Percentiles rank a stretch among this genome's conserved stretches.
Conservation (phyloP, 2,113 vertebrate genomes). For the Rhagologus leucostigma region DNA sequence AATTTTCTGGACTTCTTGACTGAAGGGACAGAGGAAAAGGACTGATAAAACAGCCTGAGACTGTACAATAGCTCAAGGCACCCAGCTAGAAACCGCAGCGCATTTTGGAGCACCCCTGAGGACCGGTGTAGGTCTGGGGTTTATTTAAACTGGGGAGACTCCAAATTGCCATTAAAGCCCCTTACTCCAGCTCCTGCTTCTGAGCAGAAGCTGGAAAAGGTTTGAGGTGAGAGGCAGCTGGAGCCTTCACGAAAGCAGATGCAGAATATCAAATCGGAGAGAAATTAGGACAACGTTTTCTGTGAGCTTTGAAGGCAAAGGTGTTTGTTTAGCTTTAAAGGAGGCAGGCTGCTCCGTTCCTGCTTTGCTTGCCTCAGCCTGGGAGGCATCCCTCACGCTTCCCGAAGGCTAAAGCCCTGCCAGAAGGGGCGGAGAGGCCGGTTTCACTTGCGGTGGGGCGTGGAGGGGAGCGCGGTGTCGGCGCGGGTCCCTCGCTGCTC, state of each 20-base stretch:
- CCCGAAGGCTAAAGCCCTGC: not conserved
- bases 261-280: not conserved
- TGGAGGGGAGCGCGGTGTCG: not conserved
- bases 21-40: not conserved
- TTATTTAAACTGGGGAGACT: not conserved
- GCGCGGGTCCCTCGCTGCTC: not conserved
- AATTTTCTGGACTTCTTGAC: not conserved
- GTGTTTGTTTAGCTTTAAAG: slow-evolving; percentile 16
- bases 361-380: not conserved
- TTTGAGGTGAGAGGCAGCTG: not conserved
- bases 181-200: not conserved
- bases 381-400: not conserved
- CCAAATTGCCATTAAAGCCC: not conserved
- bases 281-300: not conserved
- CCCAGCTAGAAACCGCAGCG: not conserved
- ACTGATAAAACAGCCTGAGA: not conserved
- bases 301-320: not conserved
- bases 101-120: not conserved
- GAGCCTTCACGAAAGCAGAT: not conserved
- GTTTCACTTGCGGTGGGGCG: not conserved
- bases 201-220: not conserved
- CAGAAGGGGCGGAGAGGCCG: not conserved
- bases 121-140: rapidly evolving
- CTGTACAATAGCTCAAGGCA: not conserved
- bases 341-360: not conserved